Percentiles rank a stretch among this genome's conserved stretches.
Conservation (phyloP, 2,797 vertebrate genomes). For the Sternarchorhynchus goeldii region DNA sequence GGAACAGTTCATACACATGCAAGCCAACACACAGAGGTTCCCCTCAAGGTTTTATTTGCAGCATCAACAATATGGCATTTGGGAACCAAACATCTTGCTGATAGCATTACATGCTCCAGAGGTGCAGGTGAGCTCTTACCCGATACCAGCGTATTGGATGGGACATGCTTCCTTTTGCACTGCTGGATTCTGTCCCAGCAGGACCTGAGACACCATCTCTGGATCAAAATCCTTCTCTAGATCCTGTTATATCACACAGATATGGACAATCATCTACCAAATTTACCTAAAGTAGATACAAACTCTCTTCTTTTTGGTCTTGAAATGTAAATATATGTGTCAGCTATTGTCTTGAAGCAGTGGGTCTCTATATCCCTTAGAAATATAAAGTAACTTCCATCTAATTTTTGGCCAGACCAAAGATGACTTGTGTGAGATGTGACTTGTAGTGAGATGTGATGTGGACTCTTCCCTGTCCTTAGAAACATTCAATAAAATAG, state of each 20-base stretch:
- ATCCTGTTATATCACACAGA: constrained; percentile 63
- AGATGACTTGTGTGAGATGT: too few species aligned
- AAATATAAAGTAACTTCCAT: too few species aligned
- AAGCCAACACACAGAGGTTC: background rate
- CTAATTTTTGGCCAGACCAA: too few species aligned
- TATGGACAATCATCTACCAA: background rate
- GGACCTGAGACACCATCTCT: constrained; percentile 67
- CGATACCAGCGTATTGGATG: constrained; percentile 58
- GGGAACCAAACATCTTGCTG: background rate
- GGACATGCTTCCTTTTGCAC: constrained; percentile 51
- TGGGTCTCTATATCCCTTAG: too few species aligned
- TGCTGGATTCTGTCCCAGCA: constrained; percentile 74
- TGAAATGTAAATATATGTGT: background rate
- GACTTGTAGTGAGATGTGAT: too few species aligned
- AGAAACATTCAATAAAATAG: too few species aligned
- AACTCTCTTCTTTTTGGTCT: too few species aligned
- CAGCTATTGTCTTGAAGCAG: too few species aligned
- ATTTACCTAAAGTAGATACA: background rate
- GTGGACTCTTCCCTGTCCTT: too few species aligned
- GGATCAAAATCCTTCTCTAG: constrained; percentile 71
- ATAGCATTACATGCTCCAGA: background rate
- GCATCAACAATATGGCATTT: background rate
- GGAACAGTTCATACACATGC: constrained; percentile 28
- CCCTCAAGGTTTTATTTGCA: background rate
- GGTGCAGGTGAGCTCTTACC: constrained; percentile 30